Base-by-base conservation (phyloP, 2,113 vertebrate genomes). In the Hymenochirus boettgeri region DNA sequence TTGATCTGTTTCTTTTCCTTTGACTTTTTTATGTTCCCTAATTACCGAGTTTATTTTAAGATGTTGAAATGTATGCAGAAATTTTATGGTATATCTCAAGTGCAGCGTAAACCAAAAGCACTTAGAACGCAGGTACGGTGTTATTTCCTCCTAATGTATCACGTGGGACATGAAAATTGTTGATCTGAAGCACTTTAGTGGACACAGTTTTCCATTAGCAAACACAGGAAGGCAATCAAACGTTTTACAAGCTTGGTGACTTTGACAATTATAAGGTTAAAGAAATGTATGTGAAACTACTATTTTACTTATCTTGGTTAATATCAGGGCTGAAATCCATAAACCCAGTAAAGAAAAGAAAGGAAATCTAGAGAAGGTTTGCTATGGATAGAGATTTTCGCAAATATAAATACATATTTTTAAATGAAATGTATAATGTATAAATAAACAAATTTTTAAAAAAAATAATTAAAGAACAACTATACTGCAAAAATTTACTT, bases 121-220 rank as follows among this genome's bases (percentile, higher is more conserved):
- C 53, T 57, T 57, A 65, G 35, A 65, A 50, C 25, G 39, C 45
- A 65, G 63, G 53, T 65, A 65, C 10, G n/a, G 63, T 57, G 57
- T 65, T 65, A 48, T 57, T 65, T 57, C 57, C 63, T 57, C 42
- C 25, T 65, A 65, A 65, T 57, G 42, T 37, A 50, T 65, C 45
- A 50, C 15, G 54, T 29, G 25, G 63, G 39, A 47, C 53, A 31
- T 64, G 54, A 50, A 57, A 57, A 57, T 25, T 50, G 42, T 50
- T 56, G 63, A 65, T 33, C 29, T 19, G 18, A 23, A 50, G 53
- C 54, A 37, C 53, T 33, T 35, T 47, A n/a, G 45, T 65, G 62
- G 37, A 65, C 24, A 29, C 21, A 12, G 15, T 25, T 57, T 57
- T 65, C 39, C 63, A 65, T 65, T 65, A 65, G 63, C 42, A 48